Evolutionary conservation across 1,140 invertebrate species (phyloP).

Genomic region (Drosophila parvula): DNA sequence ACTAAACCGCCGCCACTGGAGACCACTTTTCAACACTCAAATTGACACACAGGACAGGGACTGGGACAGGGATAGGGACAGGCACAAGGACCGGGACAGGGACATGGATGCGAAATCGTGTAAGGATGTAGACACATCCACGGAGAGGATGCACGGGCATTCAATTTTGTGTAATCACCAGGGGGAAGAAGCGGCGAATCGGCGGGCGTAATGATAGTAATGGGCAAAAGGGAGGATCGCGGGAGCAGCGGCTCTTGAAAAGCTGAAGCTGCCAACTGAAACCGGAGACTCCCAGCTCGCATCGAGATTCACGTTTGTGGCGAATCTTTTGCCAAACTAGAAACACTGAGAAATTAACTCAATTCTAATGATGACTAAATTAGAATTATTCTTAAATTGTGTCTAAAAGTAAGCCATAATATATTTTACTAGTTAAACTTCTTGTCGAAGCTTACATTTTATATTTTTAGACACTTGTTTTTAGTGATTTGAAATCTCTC

Average conservation of each 20-base stretch:
- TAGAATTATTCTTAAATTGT: no score
- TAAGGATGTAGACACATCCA: conserved; percentile 27
- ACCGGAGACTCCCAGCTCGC: conserved; percentile 36
- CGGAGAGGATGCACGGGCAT: conserved; percentile 55
- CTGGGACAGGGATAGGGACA: background rate
- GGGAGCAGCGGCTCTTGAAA: conserved; percentile 1
- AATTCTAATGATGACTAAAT: background rate
- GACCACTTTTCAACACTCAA: conserved; percentile 81
- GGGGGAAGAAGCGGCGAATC: conserved; percentile 10
- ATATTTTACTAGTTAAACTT: background rate
- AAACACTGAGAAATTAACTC: background rate
- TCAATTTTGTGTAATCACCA: conserved; percentile 79
- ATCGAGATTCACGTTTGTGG: conserved; percentile 61
- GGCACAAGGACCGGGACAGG: background rate
- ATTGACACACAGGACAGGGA: conserved; percentile 62
- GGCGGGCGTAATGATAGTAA: conserved; percentile 3
- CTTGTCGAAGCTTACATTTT: background rate
- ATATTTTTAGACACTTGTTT: background rate
- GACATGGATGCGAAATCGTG: conserved; percentile 23
- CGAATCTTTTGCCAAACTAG: conserved; percentile 55
- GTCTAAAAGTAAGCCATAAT: background rate
- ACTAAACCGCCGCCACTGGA: conserved; percentile 77
- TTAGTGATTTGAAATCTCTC: no score
- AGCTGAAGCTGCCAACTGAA: conserved; percentile 31
- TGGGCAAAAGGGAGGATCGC: background rate